A percentile compares a stretch with the other conserved stretches of the same genome.
phyloP scores from a whole-genome alignment of 2,888 invertebrate species.

The Apamea monoglypha region DNA sequence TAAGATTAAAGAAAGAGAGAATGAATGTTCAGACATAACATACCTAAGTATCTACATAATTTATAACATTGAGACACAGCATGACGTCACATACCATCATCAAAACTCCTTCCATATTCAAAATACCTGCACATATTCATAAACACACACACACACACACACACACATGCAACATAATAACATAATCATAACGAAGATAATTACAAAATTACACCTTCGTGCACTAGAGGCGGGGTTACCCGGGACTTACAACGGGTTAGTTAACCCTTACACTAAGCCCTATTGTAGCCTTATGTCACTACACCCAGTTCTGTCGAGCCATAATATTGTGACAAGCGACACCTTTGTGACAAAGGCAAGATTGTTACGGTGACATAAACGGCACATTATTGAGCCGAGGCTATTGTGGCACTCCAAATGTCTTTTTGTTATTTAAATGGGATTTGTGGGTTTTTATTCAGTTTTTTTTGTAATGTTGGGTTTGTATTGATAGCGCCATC shows the following conservation, averaged over 20 bases:
- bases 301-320: slow-evolving; percentile 63
- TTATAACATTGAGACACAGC: slow-evolving; percentile 25
- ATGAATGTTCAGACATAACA: background rate
- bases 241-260: slow-evolving; percentile 35
- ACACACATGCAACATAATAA: slow-evolving; percentile 29
- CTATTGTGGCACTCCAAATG: slow-evolving; percentile 57
- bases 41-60: background rate
- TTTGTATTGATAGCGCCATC: slow-evolving; percentile 35
- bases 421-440: slow-evolving; percentile 66
- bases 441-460: slow-evolving; percentile 49
- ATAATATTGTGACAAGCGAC: slow-evolving; percentile 79
- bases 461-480: slow-evolving; percentile 30
- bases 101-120: slow-evolving; percentile 34
- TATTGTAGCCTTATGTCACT: slow-evolving; percentile 53
- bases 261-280: slow-evolving; percentile 50
- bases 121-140: slow-evolving; percentile 30
- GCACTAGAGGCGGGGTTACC: slow-evolving; percentile 45
- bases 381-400: slow-evolving; percentile 55
- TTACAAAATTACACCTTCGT: slow-evolving; percentile 58
- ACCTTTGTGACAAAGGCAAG: slow-evolving; percentile 61
- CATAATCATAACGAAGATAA: slow-evolving; percentile 51
- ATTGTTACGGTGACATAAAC: slow-evolving; percentile 46
- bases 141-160: slow-evolving; percentile 23
- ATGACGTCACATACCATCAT: slow-evolving; percentile 34
- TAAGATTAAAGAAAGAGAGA: background rate